Evolutionary conservation across 2,113 vertebrate species (phyloP), one percentile per base, ranked within the genome.

Genomic region (Dipodomys stephensi): DNA sequence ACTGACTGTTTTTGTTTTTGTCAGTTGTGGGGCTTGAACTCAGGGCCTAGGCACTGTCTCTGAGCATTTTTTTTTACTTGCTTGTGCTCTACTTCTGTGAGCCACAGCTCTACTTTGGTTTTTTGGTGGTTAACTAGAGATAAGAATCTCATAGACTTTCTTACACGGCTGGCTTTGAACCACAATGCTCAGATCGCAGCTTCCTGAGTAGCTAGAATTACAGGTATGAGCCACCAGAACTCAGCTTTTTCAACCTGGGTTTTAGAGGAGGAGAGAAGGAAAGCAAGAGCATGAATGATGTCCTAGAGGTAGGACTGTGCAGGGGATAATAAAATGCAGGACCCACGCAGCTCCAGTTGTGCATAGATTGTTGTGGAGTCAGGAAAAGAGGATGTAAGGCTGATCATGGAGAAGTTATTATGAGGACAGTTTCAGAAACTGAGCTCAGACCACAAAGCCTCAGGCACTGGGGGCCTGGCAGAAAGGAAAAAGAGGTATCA

Each of bases 301-400:
- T 12, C 46, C 28, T n/a, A n/a, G 20, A 25, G 19, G 30, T 3
- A 2, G n/a, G 60, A 49, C 62, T 0, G 15, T 2, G 6, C 12
- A 2, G 0, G 4, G 10, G 30, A 6, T 44, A 30, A 23, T 27
- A 16, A 18, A 15, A 22, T 16, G 1, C 19, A 8, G 32, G 22
- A 30, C 6, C 15, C 64, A 67, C 69, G 60, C 25, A 78, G 32
- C 57, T 13, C 28, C 18, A 46, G 68, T 35, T 86, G 72, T 32
- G 44, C 53, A 46, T 2, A 6, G 5, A 53, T 39, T 20, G 67
- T 22, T 73, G 53, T 62, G 39, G 53, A 62, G 74, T 53, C 44
- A 60, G 73, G 67, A 2, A 60, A 28, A 77, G 22, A 46, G 30
- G 28, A 62, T 19, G 39, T 23, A 39, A 84, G 46, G 32, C 79